Base-by-base conservation (phyloP, 2,797 vertebrate genomes). In the Channa striata region DNA sequence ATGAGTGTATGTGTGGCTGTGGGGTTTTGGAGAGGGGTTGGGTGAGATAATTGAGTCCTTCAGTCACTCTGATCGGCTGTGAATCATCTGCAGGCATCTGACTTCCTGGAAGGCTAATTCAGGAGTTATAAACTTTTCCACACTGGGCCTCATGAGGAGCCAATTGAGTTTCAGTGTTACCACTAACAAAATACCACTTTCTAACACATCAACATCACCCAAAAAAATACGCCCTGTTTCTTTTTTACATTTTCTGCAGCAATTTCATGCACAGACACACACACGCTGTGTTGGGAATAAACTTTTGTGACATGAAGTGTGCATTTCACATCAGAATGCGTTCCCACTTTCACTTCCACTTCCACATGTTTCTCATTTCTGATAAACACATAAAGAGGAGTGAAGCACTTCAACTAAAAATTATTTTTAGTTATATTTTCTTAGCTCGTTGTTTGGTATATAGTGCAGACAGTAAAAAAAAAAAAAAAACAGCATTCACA, bases 91-190 rank as follows among this genome's bases (percentile, higher is more conserved):
- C 71, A 81, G 74, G 71, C 86, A 80, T 89, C 75, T 74, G 77
- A 85, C 74, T 90, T 90, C 87, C 78, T 65, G 68, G 84, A 89
- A 89, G 65, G 70, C 74, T 66, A 81, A 85, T 75, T 80, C 61
- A 61, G 66, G 72, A 77, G 74, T 75, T 77, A 49, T 66, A 77
- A 80, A 70, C 69, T 75, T 87, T 84, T 89, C 82, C 81, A 89
- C 79, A 83, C 50, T 77, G 69, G 53, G 66, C 66, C 65, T 80
- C 46, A 80, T 59, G 47, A 74, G 71, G 74, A 77, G 75, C 68
- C 56, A 57, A 30, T n/a, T 58, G 54, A 80, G 69, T 67, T 82
- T 59, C 53, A 68, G 69, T 30, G 48, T 62, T 66, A 12, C 40
- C 72, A 72, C 47, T 70, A 70, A 63, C 51, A 72, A 76, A 72